phyloP scores from a whole-genome alignment of 1,140 invertebrate genomes.

The Drosophila azteca region DNA sequence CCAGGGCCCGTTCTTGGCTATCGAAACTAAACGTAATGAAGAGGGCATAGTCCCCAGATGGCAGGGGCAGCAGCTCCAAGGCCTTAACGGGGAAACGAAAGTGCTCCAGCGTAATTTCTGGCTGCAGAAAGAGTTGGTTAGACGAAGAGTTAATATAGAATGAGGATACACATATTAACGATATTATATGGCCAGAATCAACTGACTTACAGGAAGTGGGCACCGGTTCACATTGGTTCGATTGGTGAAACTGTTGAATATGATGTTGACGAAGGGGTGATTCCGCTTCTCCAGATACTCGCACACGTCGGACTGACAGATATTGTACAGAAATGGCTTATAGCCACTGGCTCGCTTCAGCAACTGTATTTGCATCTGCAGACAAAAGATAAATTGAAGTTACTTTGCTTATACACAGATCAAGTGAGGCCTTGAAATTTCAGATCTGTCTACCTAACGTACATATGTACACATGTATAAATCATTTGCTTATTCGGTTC shows the following conservation, averaged over 20 bases:
- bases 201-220: slow-evolving; percentile 52
- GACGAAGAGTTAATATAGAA: not conserved
- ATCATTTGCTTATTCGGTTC: not conserved
- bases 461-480: no score
- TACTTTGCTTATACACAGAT: not conserved
- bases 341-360: slow-evolving; percentile 72
- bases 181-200: not conserved
- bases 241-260: slow-evolving; percentile 65
- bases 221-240: slow-evolving; percentile 56
- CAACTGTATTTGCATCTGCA: slow-evolving; percentile 69
- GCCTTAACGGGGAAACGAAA: slow-evolving; percentile 64
- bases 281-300: slow-evolving; percentile 71
- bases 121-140: slow-evolving; percentile 13
- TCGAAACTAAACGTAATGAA: slow-evolving; percentile 56
- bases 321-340: slow-evolving; percentile 71
- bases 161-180: no score
- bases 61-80: slow-evolving; percentile 56
- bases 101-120: slow-evolving; percentile 52
- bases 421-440: no score
- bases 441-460: no score
- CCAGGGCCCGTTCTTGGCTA: slow-evolving; percentile 29
- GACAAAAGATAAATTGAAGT: not conserved
- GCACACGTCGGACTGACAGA: slow-evolving; percentile 57
- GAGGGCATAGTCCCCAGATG: slow-evolving; percentile 64
- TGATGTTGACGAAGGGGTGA: slow-evolving; percentile 72